Evolutionary conservation across 1,140 invertebrate species (phyloP), one percentile per base, ranked within the genome.

Genomic region (Brachionus plicatilis): DNA sequence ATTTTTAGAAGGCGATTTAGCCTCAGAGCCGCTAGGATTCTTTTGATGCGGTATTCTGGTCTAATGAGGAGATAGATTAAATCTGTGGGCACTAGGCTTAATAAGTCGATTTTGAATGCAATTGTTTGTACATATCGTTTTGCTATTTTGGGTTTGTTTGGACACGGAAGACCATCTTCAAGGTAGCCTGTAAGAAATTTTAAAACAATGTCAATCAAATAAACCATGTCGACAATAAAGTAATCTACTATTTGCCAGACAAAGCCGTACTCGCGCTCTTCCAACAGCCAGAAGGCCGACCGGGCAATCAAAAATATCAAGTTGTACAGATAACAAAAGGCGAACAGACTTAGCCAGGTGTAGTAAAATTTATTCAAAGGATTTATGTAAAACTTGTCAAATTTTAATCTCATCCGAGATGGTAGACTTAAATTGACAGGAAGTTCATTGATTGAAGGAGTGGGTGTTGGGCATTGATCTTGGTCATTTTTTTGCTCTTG

Each of bases 91-190:
- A 97, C 86, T 84, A 97, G 90, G 45, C 94, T 94, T 9, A 94
- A 24, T 5, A 96, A 82, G 89, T 97, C 95, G 2, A 92, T 85
- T 85, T 90, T 90, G 85, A 92, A 92, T 41, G 87, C 87, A 47
- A 89, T 90, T 12, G 93, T 93, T 86, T 91, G 92, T 29, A 94
- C 90, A 90, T 98, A 98, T 88, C 95, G 93, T 65, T 90, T 88
- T 7, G 94, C 91, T 24, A 97, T 91, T 88, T 94, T 94, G 66
- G 89, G 90, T 0, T 93, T 91, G 87, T 97, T 94, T 24, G 93
- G 92, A 12, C 97, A 95, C 88, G 97, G 91, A 1, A 98, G 91
- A 8, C 96, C 96, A 91, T 98, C 95, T 87, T 98, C 95, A 86
- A 98, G 90, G 89, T 76, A 84, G 20, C 83, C 83, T 65, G 79